phyloP scores from a whole-genome alignment of 2,888 invertebrate species.

The Pseudococcus longispinus region DNA sequence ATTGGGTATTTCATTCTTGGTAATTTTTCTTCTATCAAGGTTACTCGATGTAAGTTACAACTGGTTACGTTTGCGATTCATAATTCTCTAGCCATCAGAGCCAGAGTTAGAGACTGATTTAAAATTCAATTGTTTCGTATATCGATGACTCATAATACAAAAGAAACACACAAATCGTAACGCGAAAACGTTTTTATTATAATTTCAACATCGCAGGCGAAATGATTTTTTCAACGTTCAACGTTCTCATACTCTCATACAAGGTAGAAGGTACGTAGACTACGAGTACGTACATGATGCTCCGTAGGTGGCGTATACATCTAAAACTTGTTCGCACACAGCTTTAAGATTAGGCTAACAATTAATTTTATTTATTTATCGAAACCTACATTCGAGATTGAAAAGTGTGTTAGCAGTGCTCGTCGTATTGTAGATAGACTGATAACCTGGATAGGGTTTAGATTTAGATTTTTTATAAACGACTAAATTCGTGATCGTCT shows the following conservation, averaged over 20 bases:
- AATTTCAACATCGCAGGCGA: conserved; percentile 19
- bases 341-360: conserved; percentile 4
- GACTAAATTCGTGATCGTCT: neutral
- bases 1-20: neutral
- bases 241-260: neutral
- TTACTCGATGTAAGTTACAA: neutral
- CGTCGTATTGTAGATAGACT: neutral
- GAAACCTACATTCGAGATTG: conserved; percentile 7
- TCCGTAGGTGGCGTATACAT: neutral
- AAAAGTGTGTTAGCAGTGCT: conserved; percentile 12
- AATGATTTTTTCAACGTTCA: neutral
- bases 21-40: neutral
- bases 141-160: conserved; percentile 22
- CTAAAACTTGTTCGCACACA: neutral
- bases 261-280: too few species aligned
- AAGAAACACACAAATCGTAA: neutral
- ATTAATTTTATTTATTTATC: conserved; percentile 28
- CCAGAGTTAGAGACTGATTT: neutral
- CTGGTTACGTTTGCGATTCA: neutral
- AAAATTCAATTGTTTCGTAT: conserved; percentile 14
- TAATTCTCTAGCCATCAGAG: neutral
- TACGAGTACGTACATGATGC: neutral
- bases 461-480: neutral
- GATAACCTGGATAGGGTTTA: conserved; percentile 4
- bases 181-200: neutral